Percentiles rank a stretch among this genome's conserved stretches.
Conservation (phyloP, 2,888 invertebrate genomes). For the Hofmannophila pseudospretella region DNA sequence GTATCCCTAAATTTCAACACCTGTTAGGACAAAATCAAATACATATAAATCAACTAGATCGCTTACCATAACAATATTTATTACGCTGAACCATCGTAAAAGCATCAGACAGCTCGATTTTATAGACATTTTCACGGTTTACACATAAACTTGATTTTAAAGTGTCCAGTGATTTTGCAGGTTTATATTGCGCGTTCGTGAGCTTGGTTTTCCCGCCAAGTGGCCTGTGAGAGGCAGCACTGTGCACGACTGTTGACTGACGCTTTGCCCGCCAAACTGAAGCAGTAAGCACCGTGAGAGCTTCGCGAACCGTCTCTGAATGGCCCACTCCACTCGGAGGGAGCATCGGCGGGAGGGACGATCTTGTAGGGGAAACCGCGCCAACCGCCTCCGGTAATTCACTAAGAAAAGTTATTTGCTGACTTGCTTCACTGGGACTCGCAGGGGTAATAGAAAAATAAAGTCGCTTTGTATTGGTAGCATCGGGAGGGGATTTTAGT, state of each 20-base stretch:
- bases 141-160: constrained; percentile 34
- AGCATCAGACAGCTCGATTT: constrained; percentile 31
- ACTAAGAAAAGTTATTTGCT: constrained; percentile 75
- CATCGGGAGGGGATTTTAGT: too few relatives aligned
- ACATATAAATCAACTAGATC: constrained; percentile 17
- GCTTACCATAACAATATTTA: constrained; percentile 58
- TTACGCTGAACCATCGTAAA: constrained; percentile 51
- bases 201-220: constrained; percentile 59
- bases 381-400: constrained; percentile 72
- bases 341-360: constrained; percentile 71
- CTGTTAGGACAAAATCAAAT: too few relatives aligned
- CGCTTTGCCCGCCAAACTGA: constrained; percentile 73
- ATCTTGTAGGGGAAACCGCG: constrained; percentile 71
- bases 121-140: constrained; percentile 26
- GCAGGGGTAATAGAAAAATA: constrained; percentile 49
- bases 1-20: too few relatives aligned
- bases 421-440: constrained; percentile 53
- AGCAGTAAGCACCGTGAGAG: constrained; percentile 58
- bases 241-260: constrained; percentile 52
- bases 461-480: constrained; percentile 32
- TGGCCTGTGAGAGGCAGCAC: constrained; percentile 29
- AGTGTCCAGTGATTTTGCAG: constrained; percentile 28
- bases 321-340: constrained; percentile 67
- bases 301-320: constrained; percentile 73
- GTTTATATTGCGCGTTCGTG: constrained; percentile 31